Base-by-base conservation (phyloP, 1,140 invertebrate genomes). In the Lepidostoma basale region DNA sequence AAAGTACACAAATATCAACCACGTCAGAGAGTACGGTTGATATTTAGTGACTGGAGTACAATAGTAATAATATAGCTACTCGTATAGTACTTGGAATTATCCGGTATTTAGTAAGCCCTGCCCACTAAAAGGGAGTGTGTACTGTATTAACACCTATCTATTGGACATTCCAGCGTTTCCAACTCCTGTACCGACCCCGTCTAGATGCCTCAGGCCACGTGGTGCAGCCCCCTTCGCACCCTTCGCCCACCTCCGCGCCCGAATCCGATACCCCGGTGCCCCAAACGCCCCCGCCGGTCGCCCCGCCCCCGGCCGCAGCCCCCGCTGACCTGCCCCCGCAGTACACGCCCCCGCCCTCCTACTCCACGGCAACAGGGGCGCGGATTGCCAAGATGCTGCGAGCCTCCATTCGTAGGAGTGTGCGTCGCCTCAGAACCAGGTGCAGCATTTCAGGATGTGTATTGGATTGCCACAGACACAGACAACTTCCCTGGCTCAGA, bases 311-410 rank as follows among this genome's bases (percentile, higher is more conserved):
- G 0, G 18, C 39, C 6, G 33, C 26, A 56, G 25, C 25, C 3
- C 28, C 47, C 16, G 14, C 92, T 75, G 93, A 95, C 82, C 93
- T 93, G 5, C 94, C 94, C 9, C 94, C 94, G 14, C 96, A 96
- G 77, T 96, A 97, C 76, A 96, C 93, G 0, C 94, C 94, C 6
- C 94, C 94, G 1, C 94, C 94, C 2, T 94, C 92, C 18, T 96
- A 96, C 76, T 93, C 92, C 3, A 96, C 93, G 9, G 94, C 94
- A 1, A 97, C 94, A 0, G 93, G 93, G 9, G 90, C 89, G 0
- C 86, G 90, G 49, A 86, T 93, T 63, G 90, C 91, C 3, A 94
- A 94, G 73, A 81, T 94, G 69, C 75, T 95, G 26, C 83, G 92
- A 1, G 89, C 92, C 74, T 93, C 91, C 74, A 86, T 95, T 25